These are phyloP conservation scores for Agapostemon virescens DNA, from an alignment of 2,888 invertebrate genomes.

Conservation along the genomic window DNA sequence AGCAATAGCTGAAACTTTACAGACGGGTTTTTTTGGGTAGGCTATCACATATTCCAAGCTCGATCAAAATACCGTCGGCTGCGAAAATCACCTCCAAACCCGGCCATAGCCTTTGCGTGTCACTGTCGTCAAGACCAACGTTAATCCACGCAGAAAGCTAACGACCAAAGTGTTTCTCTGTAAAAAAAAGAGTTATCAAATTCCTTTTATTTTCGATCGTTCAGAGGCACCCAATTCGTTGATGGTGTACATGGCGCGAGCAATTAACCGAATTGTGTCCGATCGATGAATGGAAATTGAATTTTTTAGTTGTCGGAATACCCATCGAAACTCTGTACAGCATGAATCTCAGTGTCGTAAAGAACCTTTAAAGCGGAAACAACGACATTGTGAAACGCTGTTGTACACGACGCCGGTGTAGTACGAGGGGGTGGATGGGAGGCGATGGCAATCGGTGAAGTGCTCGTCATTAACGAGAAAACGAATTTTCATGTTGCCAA, in stretches of 20 bases:
- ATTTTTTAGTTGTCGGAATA: neutral
- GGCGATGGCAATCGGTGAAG: constrained; percentile 39
- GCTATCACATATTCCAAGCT: too few relatives aligned
- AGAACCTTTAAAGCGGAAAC: neutral
- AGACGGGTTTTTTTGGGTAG: too few relatives aligned
- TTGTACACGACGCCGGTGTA: neutral
- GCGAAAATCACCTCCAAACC: too few relatives aligned
- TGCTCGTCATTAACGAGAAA: constrained; percentile 48
- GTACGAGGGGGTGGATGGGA: neutral
- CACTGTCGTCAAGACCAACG: too few relatives aligned
- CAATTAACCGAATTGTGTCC: neutral
- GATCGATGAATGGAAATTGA: neutral
- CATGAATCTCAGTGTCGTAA: neutral
- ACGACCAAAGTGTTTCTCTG: too few relatives aligned
- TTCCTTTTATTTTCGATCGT: neutral
- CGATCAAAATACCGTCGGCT: too few relatives aligned
- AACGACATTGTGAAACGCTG: neutral
- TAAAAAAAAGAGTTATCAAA: too few relatives aligned
- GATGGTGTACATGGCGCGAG: neutral
- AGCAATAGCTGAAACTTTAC: too few relatives aligned
- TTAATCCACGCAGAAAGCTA: too few relatives aligned
- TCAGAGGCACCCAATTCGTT: neutral
- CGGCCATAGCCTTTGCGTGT: too few relatives aligned
- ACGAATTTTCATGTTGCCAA: constrained; percentile 53
- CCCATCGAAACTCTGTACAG: neutral